Evolutionary conservation across 2,888 invertebrate genomes (phyloP), one percentile per base, ranked within the genome.

Genomic region (Eristalis pertinax): DNA sequence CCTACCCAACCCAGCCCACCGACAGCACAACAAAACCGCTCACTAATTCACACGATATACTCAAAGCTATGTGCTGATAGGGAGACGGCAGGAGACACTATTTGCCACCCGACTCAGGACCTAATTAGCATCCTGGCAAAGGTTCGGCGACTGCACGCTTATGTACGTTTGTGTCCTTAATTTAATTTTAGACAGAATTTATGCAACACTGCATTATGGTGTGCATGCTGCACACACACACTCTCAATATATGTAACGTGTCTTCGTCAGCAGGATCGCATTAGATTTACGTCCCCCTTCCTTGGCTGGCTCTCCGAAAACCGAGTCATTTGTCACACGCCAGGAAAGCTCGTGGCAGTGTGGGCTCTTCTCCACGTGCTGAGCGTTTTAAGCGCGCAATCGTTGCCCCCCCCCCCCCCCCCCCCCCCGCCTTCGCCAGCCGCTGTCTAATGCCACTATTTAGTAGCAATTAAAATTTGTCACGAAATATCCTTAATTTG

Each of bases 401-500:
- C 8, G 8, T 2, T 8, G 50, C 50, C 19, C 7, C 8, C 50
- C 50, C 2, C 19, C 19, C n/a, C n/a, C n/a, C n/a, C n/a, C n/a
- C n/a, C n/a, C n/a, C n/a, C n/a, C n/a, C n/a, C n/a, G n/a, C n/a
- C n/a, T n/a, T n/a, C n/a, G n/a, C n/a, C 19, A 19, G 19, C 60
- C 58, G 19, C 35, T 15, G 22, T 50, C 67, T 81, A 81, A 81
- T 64, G 58, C 43, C 73, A 60, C 85, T 74, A 81, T 86, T 86
- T 77, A 82, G 82, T 65, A 86, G 69, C 82, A 86, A 82, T 86
- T 86, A 82, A 82, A 86, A 82, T 78, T 82, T 74, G 78, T 86
- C 85, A 86, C 85, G 82, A 82, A 86, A 86, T 86, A 86, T 82
- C 73, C 77, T 78, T 70, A 74, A 86, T 86, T 86, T 86, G 85